Evolutionary conservation across 2,888 invertebrate genomes (phyloP), one percentile per base, ranked within the genome.

Genomic region (Bedellia somnulentella): DNA sequence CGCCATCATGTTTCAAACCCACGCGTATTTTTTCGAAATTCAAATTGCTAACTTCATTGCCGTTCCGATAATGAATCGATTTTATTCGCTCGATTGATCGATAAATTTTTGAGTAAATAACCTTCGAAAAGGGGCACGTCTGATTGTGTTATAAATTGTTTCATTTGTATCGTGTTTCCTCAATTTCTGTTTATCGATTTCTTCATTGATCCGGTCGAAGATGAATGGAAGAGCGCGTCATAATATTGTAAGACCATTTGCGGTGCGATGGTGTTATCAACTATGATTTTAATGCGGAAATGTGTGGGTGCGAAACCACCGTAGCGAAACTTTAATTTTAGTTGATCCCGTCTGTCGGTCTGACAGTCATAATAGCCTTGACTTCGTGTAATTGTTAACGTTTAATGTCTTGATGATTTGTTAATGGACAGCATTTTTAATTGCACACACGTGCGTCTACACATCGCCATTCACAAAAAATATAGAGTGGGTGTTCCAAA

Each of bases 241-340:
- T 56, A 61, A 60, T 60, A 64, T 62, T 58, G 62, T 63, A 63
- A 64, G n/a, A 57, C 61, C 61, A 67, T n/a, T n/a, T n/a, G n/a
- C n/a, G n/a, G n/a, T n/a, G n/a, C n/a, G n/a, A n/a, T 56, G 53
- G 14, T 18, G 61, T 62, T 66, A 68, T 73, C 68, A 71, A 58
- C 5, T 9, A 16, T 49, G 57, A 57, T 49, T 59, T 56, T 52
- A 57, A 64, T 55, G 54, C 67, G 73, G 73, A 73, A 73, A 61
- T 63, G 73, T 68, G 73, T 75, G 73, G 73, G 73, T 66, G 73
- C 73, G 50, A 70, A 70, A 73, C 55, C 64, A 63, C 70, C 73
- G 67, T 66, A 61, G 51, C 73, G 47, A 73, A 75, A 71, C 60
- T 71, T 68, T 75, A 73, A 75, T 73, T 71, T 59, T 66, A 68